phyloP scores from a whole-genome alignment of 2,797 vertebrate genomes.

The Sus cebifrons region DNA sequence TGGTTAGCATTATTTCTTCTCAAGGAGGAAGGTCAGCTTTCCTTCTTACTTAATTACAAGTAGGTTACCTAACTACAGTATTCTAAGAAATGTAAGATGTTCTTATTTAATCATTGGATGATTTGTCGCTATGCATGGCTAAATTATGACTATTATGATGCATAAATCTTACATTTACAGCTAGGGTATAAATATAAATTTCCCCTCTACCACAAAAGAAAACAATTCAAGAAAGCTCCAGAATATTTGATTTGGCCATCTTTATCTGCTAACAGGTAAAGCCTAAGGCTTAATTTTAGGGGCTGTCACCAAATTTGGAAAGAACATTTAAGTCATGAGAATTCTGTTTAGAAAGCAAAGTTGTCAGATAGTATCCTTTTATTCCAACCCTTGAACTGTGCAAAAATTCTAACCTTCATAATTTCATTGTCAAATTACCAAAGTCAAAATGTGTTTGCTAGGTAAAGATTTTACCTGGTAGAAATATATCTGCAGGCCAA shows the following conservation, averaged over 20 bases:
- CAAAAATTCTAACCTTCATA: slow-evolving; percentile 17
- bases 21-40: slow-evolving; percentile 77
- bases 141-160: slow-evolving; percentile 16
- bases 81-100: slow-evolving; percentile 18
- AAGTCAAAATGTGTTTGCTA: not conserved
- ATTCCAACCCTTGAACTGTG: not conserved
- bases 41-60: slow-evolving; percentile 68
- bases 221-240: not conserved
- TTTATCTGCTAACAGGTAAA: not conserved
- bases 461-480: not conserved
- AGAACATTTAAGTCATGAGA: not conserved
- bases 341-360: not conserved
- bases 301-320: not conserved
- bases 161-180: not conserved
- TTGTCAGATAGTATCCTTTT: slow-evolving; percentile 8
- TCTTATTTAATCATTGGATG: slow-evolving; percentile 42
- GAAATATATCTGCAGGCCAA: not conserved
- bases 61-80: slow-evolving; percentile 60
- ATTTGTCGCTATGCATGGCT: slow-evolving; percentile 4
- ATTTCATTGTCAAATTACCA: slow-evolving; percentile 1
- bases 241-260: not conserved
- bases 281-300: not conserved
- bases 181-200: slow-evolving; percentile 5
- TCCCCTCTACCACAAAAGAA: not conserved
- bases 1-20: slow-evolving; percentile 80